A percentile compares a stretch with the other conserved stretches of the same genome.
Conservation (phyloP, 2,888 invertebrate species). For the Hypena proboscidalis region DNA sequence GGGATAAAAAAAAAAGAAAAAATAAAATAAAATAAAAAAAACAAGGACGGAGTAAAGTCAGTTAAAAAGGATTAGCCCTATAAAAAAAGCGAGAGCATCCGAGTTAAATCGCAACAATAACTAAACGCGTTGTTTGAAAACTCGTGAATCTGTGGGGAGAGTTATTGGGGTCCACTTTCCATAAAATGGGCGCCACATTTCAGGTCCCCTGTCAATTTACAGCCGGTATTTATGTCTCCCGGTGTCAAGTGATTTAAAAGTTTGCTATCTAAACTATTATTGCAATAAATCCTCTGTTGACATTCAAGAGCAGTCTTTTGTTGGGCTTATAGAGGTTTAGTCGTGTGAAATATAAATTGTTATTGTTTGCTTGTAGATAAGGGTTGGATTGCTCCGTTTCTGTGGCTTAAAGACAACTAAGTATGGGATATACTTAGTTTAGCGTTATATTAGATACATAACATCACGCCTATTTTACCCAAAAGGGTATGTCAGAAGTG, state of each 20-base stretch:
- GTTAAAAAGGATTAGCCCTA: conserved; percentile 19
- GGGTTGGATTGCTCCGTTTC: no score
- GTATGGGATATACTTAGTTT: no score
- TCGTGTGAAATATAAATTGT: conserved; percentile 18
- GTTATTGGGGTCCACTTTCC: conserved; percentile 70
- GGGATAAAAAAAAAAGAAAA: no score
- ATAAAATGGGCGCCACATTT: conserved; percentile 70
- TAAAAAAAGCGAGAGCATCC: conserved; percentile 21
- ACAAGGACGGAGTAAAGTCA: no score
- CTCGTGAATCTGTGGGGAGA: conserved; percentile 67
- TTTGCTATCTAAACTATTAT: conserved; percentile 33
- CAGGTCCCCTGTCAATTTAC: conserved; percentile 71
- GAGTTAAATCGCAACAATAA: conserved; percentile 50
- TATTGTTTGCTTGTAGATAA: not conserved
- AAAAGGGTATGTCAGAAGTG: no score
- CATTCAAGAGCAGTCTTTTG: conserved; percentile 5
- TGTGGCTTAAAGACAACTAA: no score
- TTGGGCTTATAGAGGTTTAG: conserved; percentile 1
- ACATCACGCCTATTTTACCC: no score
- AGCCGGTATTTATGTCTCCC: conserved; percentile 47
- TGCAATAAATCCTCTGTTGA: conserved; percentile 27
- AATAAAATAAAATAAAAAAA: no score
- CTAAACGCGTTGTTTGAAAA: conserved; percentile 65
- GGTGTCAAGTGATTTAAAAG: conserved; percentile 45
- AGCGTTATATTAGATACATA: no score